phyloP scores from a whole-genome alignment of 2,888 invertebrate species.

The Hanleya hanleyi region DNA sequence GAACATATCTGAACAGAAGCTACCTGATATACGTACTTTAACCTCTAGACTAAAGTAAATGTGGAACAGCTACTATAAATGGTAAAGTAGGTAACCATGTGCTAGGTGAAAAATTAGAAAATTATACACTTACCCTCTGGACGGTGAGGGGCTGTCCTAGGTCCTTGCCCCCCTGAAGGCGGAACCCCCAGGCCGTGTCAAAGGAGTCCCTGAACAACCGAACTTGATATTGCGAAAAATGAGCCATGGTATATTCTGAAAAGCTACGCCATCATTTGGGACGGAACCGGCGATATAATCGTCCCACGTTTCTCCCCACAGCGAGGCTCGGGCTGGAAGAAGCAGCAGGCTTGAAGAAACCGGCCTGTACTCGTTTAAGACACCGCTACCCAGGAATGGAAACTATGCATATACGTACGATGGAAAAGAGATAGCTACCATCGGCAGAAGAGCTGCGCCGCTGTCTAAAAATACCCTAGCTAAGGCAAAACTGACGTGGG shows the following conservation, averaged over 20 bases:
- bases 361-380: not conserved
- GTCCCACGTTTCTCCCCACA: constrained; percentile 28
- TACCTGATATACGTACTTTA: not conserved
- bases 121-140: constrained; percentile 70
- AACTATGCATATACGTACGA: constrained; percentile 2
- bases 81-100: not conserved
- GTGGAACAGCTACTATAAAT: constrained; percentile 7
- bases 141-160: constrained; percentile 67
- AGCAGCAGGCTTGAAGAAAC: not conserved
- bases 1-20: not conserved
- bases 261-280: constrained; percentile 6
- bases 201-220: constrained; percentile 71
- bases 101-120: not conserved
- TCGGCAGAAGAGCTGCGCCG: not conserved
- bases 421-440: not conserved
- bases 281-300: constrained; percentile 31
- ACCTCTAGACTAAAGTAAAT: constrained; percentile 3
- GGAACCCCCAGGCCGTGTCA: constrained; percentile 73
- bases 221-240: constrained; percentile 55
- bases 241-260: constrained; percentile 10
- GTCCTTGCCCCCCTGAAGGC: constrained; percentile 73
- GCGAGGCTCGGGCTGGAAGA: constrained; percentile 26
- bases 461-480: not conserved
- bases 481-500: not conserved
- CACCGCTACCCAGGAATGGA: constrained; percentile 6